phyloP scores from a whole-genome alignment of 2,113 vertebrate genomes.

The Corythoichthys intestinalis region DNA sequence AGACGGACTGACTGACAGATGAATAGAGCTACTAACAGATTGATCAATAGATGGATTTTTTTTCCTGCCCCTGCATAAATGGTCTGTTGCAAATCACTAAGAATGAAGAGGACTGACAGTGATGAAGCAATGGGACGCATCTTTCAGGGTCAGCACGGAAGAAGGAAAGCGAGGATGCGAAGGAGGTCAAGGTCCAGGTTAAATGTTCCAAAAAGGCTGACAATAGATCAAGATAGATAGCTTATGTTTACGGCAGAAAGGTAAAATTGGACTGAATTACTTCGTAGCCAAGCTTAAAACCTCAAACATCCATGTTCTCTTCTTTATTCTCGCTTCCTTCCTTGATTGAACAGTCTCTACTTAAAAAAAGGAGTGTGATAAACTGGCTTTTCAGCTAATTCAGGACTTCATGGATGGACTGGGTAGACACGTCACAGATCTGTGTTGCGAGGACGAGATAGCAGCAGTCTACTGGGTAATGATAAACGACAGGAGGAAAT shows the following conservation, averaged over 20 bases:
- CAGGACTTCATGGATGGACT: background rate
- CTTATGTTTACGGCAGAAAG: conserved; percentile 18
- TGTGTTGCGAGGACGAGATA: conserved; percentile 35
- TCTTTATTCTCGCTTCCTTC: too few species aligned
- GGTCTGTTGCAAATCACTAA: conserved; percentile 59
- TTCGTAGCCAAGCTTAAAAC: too few species aligned
- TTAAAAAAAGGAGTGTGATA: too few species aligned
- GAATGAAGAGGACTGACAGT: conserved; percentile 41
- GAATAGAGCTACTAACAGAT: too few species aligned
- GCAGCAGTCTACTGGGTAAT: conserved; percentile 44
- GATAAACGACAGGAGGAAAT: conserved; percentile 69
- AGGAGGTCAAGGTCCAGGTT: conserved; percentile 35
- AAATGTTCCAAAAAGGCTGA: conserved; percentile 37
- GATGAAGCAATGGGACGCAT: conserved; percentile 37
- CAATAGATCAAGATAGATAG: conserved; percentile 27
- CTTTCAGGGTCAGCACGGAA: conserved; percentile 31
- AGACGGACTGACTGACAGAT: too few species aligned
- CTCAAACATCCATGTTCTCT: too few species aligned
- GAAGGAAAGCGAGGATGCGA: conserved; percentile 16
- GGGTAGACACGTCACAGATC: background rate
- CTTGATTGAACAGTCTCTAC: too few species aligned
- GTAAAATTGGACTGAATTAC: too few species aligned
- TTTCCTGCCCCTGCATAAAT: conserved; percentile 63
- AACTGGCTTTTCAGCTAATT: background rate
- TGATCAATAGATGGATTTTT: conserved; percentile 54